These are phyloP conservation scores for Diachrysia chrysitis DNA, from an alignment of 2,888 invertebrate species.

Conservation along the genomic window DNA sequence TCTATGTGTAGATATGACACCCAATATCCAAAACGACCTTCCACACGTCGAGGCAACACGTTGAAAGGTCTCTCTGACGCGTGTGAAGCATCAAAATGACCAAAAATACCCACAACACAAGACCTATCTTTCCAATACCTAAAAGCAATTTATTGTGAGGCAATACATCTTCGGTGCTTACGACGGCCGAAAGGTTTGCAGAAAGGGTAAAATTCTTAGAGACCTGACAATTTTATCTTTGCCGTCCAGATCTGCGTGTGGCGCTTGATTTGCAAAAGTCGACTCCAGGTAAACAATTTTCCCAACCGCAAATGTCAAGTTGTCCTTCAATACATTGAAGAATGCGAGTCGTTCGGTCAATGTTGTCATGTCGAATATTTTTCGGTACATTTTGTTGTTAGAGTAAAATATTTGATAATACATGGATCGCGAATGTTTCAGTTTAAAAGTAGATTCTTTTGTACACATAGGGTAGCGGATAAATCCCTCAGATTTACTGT, in stretches of 20 bases:
- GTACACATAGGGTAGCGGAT: constrained; percentile 6
- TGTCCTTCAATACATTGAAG: constrained; percentile 61
- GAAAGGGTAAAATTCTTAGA: constrained; percentile 64
- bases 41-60: constrained; percentile 13
- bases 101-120: constrained; percentile 49
- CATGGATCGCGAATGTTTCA: constrained; percentile 19
- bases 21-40: constrained; percentile 2
- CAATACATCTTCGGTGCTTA: constrained; percentile 59
- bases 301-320: constrained; percentile 59
- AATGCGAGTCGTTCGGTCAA: constrained; percentile 64
- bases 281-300: constrained; percentile 40
- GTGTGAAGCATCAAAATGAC: constrained; percentile 57
- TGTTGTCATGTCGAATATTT: constrained; percentile 62
- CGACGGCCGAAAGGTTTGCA: constrained; percentile 51
- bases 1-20: background rate
- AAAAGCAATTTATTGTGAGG: constrained; percentile 62
- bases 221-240: constrained; percentile 58
- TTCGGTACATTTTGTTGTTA: constrained; percentile 56
- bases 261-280: constrained; percentile 39
- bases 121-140: constrained; percentile 58
- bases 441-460: constrained; percentile 27
- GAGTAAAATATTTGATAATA: constrained; percentile 53
- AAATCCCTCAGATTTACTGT: constrained; percentile 10
- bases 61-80: constrained; percentile 34
- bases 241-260: constrained; percentile 40